Evolutionary conservation across 2,888 invertebrate genomes (phyloP).

Genomic region (Anorthoa munda): DNA sequence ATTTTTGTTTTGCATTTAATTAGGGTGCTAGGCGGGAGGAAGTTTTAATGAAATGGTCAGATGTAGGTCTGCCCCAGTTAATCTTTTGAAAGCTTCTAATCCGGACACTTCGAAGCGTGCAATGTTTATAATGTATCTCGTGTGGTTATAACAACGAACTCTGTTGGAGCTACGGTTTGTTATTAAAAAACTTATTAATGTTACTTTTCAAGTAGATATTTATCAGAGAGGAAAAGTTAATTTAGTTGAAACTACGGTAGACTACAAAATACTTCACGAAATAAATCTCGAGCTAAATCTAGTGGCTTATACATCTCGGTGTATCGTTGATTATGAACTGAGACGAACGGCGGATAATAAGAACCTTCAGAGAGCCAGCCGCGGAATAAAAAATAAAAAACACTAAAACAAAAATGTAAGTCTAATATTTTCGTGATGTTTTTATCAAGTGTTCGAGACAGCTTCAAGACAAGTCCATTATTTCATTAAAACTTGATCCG

Average conservation of each 20-base stretch:
- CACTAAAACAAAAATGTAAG: slow-evolving; percentile 36
- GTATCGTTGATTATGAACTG: slow-evolving; percentile 48
- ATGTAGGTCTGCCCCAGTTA: slow-evolving; percentile 79
- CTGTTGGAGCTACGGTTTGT: slow-evolving; percentile 18
- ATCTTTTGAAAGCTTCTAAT: slow-evolving; percentile 86
- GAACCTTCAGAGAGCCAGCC: slow-evolving; percentile 48
- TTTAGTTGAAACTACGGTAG: slow-evolving; percentile 38
- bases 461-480: slow-evolving; percentile 69
- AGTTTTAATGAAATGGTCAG: slow-evolving; percentile 84
- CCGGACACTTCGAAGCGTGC: slow-evolving; percentile 75
- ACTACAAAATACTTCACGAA: slow-evolving; percentile 28
- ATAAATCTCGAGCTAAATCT: slow-evolving; percentile 34
- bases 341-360: slow-evolving; percentile 37
- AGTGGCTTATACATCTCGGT: slow-evolving; percentile 44
- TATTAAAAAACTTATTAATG: slow-evolving; percentile 54
- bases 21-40: slow-evolving; percentile 70
- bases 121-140: slow-evolving; percentile 69
- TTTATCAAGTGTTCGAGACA: slow-evolving; percentile 73
- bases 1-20: slow-evolving; percentile 80
- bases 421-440: slow-evolving; percentile 60
- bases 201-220: slow-evolving; percentile 31
- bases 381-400: slow-evolving; percentile 35
- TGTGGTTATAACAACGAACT: slow-evolving; percentile 51
- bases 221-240: slow-evolving; percentile 39
- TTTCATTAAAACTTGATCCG: slow-evolving; percentile 78